Conservation (phyloP, 1,140 invertebrate genomes). For the Limonius californicus region DNA sequence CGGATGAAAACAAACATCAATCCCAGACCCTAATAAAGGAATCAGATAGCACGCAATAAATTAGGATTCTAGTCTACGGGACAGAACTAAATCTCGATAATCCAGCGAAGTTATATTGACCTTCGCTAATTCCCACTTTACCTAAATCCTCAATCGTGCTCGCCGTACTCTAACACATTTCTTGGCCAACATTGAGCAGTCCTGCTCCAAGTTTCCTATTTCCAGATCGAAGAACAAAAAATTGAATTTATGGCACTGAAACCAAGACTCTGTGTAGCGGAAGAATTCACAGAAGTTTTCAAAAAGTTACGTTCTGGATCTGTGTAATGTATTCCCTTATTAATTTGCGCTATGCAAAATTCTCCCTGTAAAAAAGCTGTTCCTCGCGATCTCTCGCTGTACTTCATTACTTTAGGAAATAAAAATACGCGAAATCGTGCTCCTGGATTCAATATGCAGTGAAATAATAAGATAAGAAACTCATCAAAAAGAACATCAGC, state of each 20-base stretch:
- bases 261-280: neutral
- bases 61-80: constrained; percentile 32
- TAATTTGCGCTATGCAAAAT: neutral
- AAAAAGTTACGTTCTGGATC: neutral
- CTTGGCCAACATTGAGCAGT: neutral
- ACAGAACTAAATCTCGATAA: constrained; percentile 36
- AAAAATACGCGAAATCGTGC: neutral
- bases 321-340: neutral
- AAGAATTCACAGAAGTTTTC: neutral
- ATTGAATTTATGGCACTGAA: neutral
- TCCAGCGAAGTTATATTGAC: constrained; percentile 38
- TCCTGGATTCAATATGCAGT: constrained; percentile 1
- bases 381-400: neutral
- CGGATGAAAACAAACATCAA: constrained; percentile 7
- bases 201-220: neutral
- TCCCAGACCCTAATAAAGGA: constrained; percentile 27
- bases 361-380: neutral
- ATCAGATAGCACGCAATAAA: constrained; percentile 30
- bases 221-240: neutral
- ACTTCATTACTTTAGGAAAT: neutral
- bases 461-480: constrained; percentile 13
- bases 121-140: constrained; percentile 29
- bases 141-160: constrained; percentile 2
- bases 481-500: constrained; percentile 11
- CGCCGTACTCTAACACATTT: neutral